Evolutionary conservation across 2,113 vertebrate species (phyloP).

Genomic region (Neoarius graeffei): DNA sequence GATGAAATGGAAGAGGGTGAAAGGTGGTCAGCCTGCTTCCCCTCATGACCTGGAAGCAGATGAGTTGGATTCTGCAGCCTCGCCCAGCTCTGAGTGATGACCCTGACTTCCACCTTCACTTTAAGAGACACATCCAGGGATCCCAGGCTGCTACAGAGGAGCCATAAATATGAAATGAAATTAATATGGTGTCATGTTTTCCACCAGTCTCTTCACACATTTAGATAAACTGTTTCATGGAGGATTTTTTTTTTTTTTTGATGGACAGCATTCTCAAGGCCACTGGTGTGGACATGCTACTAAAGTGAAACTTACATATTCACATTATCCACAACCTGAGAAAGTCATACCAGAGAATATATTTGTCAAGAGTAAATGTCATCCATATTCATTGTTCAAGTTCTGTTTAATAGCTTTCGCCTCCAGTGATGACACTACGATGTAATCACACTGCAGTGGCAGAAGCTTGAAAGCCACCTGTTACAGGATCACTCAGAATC

Average conservation of each 20-base stretch:
- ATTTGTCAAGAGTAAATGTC: conserved; percentile 24
- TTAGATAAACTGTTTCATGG: conserved; percentile 26
- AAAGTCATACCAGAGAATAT: conserved; percentile 29
- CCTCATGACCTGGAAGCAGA: conserved; percentile 84
- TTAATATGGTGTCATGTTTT: conserved; percentile 21
- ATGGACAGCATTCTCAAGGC: conserved; percentile 32
- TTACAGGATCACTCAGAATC: conserved; percentile 35
- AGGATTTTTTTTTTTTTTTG: conserved; percentile 12
- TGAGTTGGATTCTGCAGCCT: conserved; percentile 87
- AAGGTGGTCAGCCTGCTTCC: conserved; percentile 86
- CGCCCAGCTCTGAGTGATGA: conserved; percentile 85
- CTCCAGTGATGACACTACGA: conserved; percentile 32
- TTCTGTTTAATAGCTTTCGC: conserved; percentile 33
- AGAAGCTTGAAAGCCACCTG: conserved; percentile 66
- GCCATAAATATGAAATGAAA: conserved; percentile 22
- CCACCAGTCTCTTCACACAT: conserved; percentile 34
- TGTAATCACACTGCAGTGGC: conserved; percentile 53
- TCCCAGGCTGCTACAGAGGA: conserved; percentile 17
- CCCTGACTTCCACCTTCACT: conserved; percentile 1
- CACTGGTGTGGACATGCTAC: conserved; percentile 34
- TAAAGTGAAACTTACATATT: conserved; percentile 28
- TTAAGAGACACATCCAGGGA: conserved; percentile 23
- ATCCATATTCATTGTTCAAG: conserved; percentile 31
- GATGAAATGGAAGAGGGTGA: conserved; percentile 99
- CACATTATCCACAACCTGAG: conserved; percentile 22